Conservation (phyloP, 1,140 invertebrate species). For the Drepana arcuata region DNA sequence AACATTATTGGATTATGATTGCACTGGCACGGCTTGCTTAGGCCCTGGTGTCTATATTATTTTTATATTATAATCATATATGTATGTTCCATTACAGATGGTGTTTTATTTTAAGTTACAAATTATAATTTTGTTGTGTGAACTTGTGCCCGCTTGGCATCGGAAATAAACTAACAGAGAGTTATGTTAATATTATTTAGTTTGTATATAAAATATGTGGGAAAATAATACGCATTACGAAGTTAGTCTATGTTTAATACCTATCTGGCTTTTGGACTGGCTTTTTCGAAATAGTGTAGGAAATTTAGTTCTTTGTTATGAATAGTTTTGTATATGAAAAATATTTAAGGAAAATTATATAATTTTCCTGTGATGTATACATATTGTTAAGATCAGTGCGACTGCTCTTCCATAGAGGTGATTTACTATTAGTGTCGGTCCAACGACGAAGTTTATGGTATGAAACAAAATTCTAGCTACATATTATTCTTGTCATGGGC, state of each 20-base stretch:
- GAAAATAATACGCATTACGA: slow-evolving; percentile 64
- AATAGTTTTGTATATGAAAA: slow-evolving; percentile 17
- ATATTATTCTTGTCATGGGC: too few species aligned
- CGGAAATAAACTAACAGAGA: too few species aligned
- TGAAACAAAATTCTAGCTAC: background rate
- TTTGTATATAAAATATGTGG: slow-evolving; percentile 50
- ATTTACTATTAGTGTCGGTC: background rate
- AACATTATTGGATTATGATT: too few species aligned
- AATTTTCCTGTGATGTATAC: slow-evolving; percentile 23
- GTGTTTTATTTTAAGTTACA: too few species aligned
- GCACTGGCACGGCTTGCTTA: too few species aligned
- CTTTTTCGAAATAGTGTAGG: slow-evolving; percentile 35
- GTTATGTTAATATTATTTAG: slow-evolving; percentile 19
- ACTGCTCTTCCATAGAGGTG: slow-evolving; percentile 1
- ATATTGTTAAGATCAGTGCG: slow-evolving; percentile 16
- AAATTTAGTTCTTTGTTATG: slow-evolving; percentile 25
- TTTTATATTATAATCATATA: too few species aligned
- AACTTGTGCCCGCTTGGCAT: too few species aligned
- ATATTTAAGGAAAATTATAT: slow-evolving; percentile 12
- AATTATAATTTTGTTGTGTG: too few species aligned
- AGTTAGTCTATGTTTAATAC: slow-evolving; percentile 52
- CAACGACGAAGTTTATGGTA: too few species aligned
- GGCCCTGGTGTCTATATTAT: too few species aligned
- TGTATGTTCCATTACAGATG: too few species aligned
- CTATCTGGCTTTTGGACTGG: slow-evolving; percentile 50